A percentile compares a stretch with the other conserved stretches of the same genome.
Evolutionary conservation across 2,797 vertebrate genomes (phyloP).

Genomic region (Eulemur albifrons): DNA sequence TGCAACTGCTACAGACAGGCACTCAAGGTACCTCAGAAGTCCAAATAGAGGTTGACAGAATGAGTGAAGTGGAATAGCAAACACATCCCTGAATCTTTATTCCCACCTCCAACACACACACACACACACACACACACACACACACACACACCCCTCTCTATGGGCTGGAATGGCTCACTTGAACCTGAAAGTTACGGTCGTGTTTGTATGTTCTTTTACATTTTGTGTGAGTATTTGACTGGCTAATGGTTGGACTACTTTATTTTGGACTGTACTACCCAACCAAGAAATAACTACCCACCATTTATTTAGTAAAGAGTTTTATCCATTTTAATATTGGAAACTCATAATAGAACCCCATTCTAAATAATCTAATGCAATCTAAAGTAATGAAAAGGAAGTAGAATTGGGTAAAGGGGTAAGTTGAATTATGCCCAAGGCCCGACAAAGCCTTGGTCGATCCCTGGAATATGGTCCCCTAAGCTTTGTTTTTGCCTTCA

Average conservation of each 20-base stretch:
- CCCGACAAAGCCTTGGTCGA: neutral
- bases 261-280: neutral
- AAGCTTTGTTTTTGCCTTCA: neutral
- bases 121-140: neutral
- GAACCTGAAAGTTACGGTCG: neutral
- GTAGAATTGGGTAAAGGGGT: neutral
- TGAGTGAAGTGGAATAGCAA: neutral
- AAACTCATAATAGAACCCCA: neutral
- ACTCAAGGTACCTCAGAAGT: neutral
- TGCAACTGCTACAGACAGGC: neutral
- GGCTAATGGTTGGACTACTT: neutral
- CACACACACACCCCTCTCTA: too few relatives aligned
- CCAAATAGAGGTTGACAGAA: neutral
- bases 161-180: neutral
- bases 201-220: neutral
- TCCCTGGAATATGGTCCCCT: neutral
- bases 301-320: neutral
- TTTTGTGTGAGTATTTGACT: neutral
- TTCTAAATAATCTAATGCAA: neutral
- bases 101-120: accelerated
- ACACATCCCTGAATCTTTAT: neutral
- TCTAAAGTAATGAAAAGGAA: neutral
- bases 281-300: too few relatives aligned
- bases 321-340: neutral
- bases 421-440: neutral